phyloP scores from a whole-genome alignment of 2,888 invertebrate species.

The Cephus runcator region DNA sequence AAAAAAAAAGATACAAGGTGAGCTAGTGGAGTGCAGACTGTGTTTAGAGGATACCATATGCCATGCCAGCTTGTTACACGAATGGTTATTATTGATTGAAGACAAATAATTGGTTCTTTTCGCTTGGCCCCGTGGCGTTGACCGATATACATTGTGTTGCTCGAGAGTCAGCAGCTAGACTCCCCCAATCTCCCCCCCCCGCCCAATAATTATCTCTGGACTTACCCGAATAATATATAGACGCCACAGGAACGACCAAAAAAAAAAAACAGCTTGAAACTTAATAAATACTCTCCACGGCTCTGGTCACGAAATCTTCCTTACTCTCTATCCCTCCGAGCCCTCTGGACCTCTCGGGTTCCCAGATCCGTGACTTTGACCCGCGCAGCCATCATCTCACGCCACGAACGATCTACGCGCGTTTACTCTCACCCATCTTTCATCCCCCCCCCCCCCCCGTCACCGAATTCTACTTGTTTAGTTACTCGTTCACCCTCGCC shows the following conservation, averaged over 20 bases:
- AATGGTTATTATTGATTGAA: constrained; percentile 29
- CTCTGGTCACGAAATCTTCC: neutral
- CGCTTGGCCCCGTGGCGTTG: constrained; percentile 59
- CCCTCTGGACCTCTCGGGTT: neutral
- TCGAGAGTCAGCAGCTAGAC: constrained; percentile 37
- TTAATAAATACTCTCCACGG: neutral
- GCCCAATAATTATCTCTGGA: neutral
- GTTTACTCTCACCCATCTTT: neutral
- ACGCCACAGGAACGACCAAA: neutral
- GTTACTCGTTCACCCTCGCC: neutral
- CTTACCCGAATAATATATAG: neutral
- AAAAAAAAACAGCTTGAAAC: neutral
- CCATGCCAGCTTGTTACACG: constrained; percentile 59
- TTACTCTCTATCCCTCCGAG: neutral
- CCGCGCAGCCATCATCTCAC: neutral
- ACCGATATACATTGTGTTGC: constrained; percentile 54
- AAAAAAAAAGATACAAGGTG: constrained; percentile 52
- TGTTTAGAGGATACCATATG: constrained; percentile 66
- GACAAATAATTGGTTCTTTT: constrained; percentile 52
- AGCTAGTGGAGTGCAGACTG: constrained; percentile 67
- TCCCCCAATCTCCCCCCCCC: neutral
- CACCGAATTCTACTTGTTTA: neutral
- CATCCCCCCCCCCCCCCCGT: neutral
- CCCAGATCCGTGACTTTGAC: neutral
- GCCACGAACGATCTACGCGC: neutral